Base-by-base conservation (phyloP, 2,113 vertebrate species). In the Plecturocebus donacophilus region DNA sequence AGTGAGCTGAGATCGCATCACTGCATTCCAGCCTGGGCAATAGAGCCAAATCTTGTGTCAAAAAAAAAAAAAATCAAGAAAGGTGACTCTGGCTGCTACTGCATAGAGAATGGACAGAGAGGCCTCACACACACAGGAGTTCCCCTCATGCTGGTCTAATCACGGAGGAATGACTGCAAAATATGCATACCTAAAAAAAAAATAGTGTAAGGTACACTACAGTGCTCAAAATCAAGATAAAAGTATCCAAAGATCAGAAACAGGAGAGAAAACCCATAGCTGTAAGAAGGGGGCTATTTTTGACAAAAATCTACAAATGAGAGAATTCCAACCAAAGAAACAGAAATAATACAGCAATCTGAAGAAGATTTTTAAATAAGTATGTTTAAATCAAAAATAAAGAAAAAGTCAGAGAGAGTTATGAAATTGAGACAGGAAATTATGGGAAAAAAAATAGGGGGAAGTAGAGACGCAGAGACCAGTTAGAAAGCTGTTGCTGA, bases 401-500 rank as follows among this genome's bases (percentile, higher is more conserved):
- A 52, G 61, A 52, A 77, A 89, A 88, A 30, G 56, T 14, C 47
- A 92, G 77, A 20, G 3, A 23, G 30, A 82, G 7, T 21, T 20
- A 47, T 35, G 23, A 79, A 75, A 95, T 2, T 25, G 7, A 83
- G 54, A 25, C 14, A 40, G 40, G 42, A 49, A 90, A 85, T 11
- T 52, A 32, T 1, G 23, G 14, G 17, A n/a, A 52, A 68, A 42
- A 32, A 20, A 32, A 68, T 7, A 9, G 16, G 14, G 6, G 25
- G 10, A 47, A 30, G 66, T 17, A 1, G 35, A 3, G 38, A 68
- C 27, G 32, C 2, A 45, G 45, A 68, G 30, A 9, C 4, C 11
- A 9, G 17, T 10, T 4, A 5, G 40, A 10, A 23, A 11, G 40
- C 6, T 16, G 30, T 0, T 2, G 30, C 61, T 7, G 0, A 5